Conservation (phyloP, 1,140 invertebrate genomes). For the Penaeus japonicus region DNA sequence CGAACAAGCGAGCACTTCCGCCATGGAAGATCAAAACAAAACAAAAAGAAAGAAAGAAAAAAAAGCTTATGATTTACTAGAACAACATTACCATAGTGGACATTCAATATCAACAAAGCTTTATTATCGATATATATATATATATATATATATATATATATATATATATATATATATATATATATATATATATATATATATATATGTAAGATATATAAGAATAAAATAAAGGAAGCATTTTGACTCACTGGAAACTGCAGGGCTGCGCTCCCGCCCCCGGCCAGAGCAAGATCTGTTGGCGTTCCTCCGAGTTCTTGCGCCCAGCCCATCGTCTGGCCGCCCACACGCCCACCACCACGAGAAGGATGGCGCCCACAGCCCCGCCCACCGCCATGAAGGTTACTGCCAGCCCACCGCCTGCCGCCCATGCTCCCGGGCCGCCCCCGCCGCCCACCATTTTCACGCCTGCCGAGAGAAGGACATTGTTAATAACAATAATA, state of each 20-base stretch:
- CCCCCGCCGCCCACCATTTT: slow-evolving; percentile 11
- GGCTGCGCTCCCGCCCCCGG: slow-evolving; percentile 30
- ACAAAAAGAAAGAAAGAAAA: too few relatives aligned
- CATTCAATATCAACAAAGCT: too few relatives aligned
- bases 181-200: too few relatives aligned
- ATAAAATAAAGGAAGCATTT: neutral
- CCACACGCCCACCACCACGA: slow-evolving; percentile 10
- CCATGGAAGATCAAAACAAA: too few relatives aligned
- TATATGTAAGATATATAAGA: too few relatives aligned
- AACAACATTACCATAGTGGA: too few relatives aligned
- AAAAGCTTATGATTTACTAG: too few relatives aligned
- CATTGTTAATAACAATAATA: neutral
- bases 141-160: too few relatives aligned
- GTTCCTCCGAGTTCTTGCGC: slow-evolving; percentile 28
- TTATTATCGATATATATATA: too few relatives aligned
- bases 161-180: too few relatives aligned
- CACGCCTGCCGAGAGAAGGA: neutral
- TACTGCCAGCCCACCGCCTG: neutral
- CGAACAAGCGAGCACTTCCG: too few relatives aligned
- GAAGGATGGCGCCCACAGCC: neutral
- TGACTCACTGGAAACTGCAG: slow-evolving; percentile 40
- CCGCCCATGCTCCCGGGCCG: neutral
- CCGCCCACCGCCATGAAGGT: neutral
- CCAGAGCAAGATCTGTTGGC: slow-evolving; percentile 44
- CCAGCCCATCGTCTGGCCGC: neutral